A percentile compares a stretch with the other conserved stretches of the same genome.
Conservation (phyloP, 1,140 invertebrate species). For the Cotesia vestalis region DNA sequence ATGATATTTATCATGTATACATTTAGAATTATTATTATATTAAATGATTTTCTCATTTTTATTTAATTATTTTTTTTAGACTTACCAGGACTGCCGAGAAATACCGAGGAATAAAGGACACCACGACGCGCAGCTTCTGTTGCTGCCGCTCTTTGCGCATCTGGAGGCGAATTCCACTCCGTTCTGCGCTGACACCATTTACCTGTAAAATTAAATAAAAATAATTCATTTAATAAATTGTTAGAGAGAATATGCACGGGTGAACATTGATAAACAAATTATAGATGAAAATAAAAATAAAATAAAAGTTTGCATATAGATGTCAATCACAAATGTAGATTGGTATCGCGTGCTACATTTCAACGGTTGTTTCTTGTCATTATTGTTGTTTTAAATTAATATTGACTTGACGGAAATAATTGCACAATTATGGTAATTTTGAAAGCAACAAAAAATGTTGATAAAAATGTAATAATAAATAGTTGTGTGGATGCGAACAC, state of each 20-base stretch:
- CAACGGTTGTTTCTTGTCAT: not conserved
- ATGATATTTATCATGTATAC: not conserved
- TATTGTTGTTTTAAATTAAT: conserved; percentile 23
- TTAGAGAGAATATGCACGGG: not conserved
- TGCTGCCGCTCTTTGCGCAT: conserved; percentile 75
- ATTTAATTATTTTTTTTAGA: conserved; percentile 44
- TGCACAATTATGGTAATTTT: conserved; percentile 64
- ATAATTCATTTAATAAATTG: conserved; percentile 22
- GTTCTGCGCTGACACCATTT: conserved; percentile 85
- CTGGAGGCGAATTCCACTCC: conserved; percentile 86
- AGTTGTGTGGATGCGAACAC: not conserved
- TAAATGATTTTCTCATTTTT: too few species aligned
- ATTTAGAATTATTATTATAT: too few species aligned
- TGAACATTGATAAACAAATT: not conserved
- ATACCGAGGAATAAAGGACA: conserved; percentile 85
- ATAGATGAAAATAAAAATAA: conserved; percentile 11
- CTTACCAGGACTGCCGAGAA: conserved; percentile 88
- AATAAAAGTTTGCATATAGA: conserved; percentile 6
- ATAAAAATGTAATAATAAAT: conserved; percentile 39
- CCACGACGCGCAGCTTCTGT: conserved; percentile 80
- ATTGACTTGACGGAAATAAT: conserved; percentile 51
- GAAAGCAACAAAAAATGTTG: conserved; percentile 53
- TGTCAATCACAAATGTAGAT: conserved; percentile 18
- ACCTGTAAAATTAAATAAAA: conserved; percentile 70
- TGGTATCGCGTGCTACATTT: conserved; percentile 14